Base-by-base conservation (phyloP, 2,797 vertebrate species). In the Trachops cirrhosus region DNA sequence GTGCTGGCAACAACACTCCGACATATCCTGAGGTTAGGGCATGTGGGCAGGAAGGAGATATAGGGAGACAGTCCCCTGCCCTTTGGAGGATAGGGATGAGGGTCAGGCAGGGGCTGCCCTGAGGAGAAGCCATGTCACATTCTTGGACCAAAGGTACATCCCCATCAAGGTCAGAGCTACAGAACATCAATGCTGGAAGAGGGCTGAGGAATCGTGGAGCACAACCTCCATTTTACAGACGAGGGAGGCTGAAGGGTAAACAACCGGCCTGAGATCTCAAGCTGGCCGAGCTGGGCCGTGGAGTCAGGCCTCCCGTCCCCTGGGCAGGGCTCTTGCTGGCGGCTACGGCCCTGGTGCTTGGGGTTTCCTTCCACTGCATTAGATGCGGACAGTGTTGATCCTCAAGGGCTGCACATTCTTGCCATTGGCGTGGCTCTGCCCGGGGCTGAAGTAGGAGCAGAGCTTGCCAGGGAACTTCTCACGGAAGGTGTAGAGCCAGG, bases 401-500 rank as follows among this genome's bases (percentile, higher is more conserved):
- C 99, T 98, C 94, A 99, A 98, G 0, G 99, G 99, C 96, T 99
- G 99, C 92, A 99, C 99, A 0, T 99, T 99, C 98, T 99, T 99
- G 92, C 99, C 99, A 0, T 99, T 99, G 96, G 99, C 99, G 0
- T 99, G 99, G 96, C 99, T 99, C 98, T 99, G 99, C 15, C 99
- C 99, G 0, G 99, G 99, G 89, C 99, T 99, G 95, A 99, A 99
- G 96, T 99, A 99, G 0, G 99, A 99, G 98, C 99, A 99, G 70
- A 99, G 99, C 98, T 99, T 99, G 22, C 99, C 98, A 0, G 99
- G 99, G 97, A 99, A 99, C 95, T 99, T 99, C 98, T 99, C 99
- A 0, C 99, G 98, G 98, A 99, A 99, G 83, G 99, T 99, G 98
- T 99, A 99, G 91, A 99, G 99, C 99, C 99, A 99, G 96, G 99